Conservation (phyloP, 37 sponge, comb jelly and placozoan genomes). For the Agelas oroides region DNA sequence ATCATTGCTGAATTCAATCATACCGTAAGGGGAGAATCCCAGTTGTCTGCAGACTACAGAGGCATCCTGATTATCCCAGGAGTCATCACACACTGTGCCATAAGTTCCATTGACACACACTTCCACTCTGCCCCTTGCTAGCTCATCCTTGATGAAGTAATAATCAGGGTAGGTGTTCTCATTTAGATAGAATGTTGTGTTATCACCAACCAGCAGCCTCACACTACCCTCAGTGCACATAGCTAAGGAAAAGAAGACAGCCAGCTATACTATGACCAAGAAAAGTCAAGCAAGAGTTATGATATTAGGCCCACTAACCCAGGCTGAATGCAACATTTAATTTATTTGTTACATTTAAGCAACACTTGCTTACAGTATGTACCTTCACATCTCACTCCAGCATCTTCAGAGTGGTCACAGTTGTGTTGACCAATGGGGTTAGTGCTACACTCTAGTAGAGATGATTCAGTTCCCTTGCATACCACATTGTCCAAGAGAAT, state of each 20-base stretch:
- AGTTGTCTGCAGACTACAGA: conserved; percentile 60
- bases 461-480: neutral
- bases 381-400: conserved; percentile 52
- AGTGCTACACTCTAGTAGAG: neutral
- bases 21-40: conserved; percentile 58
- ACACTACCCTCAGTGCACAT: conserved; percentile 27
- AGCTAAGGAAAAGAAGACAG: neutral
- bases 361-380: too few species aligned
- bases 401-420: conserved; percentile 58
- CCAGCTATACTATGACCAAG: too few species aligned
- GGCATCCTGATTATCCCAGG: conserved; percentile 42
- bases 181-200: too few species aligned
- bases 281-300: too few species aligned
- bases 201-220: conserved; percentile 13
- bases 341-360: too few species aligned
- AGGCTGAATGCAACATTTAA: too few species aligned
- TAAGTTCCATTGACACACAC: conserved; percentile 11
- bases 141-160: neutral
- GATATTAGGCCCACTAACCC: too few species aligned
- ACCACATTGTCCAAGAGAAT: conserved; percentile 48
- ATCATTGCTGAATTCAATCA: too few species aligned
- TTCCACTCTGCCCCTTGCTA: conserved; percentile 13
- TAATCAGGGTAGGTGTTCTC: neutral
- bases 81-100: conserved; percentile 10
- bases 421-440: conserved; percentile 4